Percentiles rank a stretch among this genome's conserved stretches.
Evolutionary conservation across 2,113 vertebrate genomes (phyloP).

Genomic region (Halcyon malimbica): DNA sequence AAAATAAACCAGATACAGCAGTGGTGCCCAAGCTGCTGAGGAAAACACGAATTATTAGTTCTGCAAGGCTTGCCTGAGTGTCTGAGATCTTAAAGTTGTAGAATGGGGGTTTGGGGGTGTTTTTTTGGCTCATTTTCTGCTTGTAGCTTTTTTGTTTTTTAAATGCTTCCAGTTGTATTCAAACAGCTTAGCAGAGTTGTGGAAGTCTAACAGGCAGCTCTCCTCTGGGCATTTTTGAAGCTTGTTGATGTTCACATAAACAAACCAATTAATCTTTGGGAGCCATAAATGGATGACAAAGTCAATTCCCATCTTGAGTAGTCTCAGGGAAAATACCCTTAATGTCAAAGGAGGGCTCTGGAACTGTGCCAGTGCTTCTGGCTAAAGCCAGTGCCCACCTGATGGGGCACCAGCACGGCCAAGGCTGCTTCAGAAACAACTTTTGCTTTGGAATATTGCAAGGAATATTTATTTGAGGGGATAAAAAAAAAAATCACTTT

Average conservation of each 20-base stretch:
- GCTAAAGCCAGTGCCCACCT: neutral
- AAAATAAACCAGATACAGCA: neutral
- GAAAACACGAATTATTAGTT: neutral
- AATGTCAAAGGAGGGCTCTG: neutral
- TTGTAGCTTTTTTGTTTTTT: neutral
- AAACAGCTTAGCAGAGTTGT: neutral
- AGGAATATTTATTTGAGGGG: neutral
- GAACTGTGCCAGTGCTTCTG: rapidly evolving
- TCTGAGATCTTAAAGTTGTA: neutral
- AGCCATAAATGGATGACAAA: neutral
- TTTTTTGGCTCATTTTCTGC: neutral
- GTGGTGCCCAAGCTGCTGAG: neutral
- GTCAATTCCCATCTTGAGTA: neutral
- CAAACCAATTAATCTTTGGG: neutral
- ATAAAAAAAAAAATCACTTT: neutral
- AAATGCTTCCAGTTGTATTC: neutral
- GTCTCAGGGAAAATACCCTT: neutral
- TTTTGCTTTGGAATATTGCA: neutral
- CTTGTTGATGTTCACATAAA: neutral
- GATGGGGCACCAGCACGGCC: neutral
- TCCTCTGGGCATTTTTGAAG: neutral
- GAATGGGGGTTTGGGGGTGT: too few species aligned
- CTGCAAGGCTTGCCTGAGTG: neutral
- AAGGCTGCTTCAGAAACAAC: neutral
- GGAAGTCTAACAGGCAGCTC: neutral